Evolutionary conservation across 1,140 invertebrate species (phyloP).

Genomic region (Thaumatotibia leucotreta): DNA sequence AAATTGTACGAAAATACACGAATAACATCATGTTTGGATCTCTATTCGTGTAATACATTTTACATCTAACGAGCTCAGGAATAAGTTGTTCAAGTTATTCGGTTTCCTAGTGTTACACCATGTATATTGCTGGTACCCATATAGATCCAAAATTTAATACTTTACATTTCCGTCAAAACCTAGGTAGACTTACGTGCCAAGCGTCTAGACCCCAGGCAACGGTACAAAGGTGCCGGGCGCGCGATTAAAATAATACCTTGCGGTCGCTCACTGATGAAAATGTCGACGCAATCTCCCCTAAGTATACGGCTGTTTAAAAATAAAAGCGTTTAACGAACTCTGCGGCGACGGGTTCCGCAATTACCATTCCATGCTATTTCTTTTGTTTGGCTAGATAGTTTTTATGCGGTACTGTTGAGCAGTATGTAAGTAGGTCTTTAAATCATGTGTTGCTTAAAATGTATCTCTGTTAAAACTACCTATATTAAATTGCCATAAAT

Average conservation of each 20-base stretch:
- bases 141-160: not conserved
- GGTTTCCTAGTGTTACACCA: no score
- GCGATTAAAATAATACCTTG: constrained; percentile 67
- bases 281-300: constrained; percentile 56
- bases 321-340: constrained; percentile 55
- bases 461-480: no score
- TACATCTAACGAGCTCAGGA: no score
- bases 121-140: no score
- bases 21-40: no score
- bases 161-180: not conserved
- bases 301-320: constrained; percentile 66
- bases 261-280: constrained; percentile 59
- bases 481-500: no score
- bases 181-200: not conserved
- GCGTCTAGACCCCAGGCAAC: not conserved
- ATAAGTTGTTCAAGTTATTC: no score
- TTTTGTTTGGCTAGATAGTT: constrained; percentile 16
- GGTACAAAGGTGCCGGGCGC: constrained; percentile 35
- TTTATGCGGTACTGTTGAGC: not conserved
- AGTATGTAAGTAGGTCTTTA: constrained; percentile 13
- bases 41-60: no score
- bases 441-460: not conserved
- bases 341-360: constrained; percentile 40
- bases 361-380: constrained; percentile 15
- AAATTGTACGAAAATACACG: no score